phyloP scores from a whole-genome alignment of 2,888 invertebrate genomes.

The Mantis religiosa region DNA sequence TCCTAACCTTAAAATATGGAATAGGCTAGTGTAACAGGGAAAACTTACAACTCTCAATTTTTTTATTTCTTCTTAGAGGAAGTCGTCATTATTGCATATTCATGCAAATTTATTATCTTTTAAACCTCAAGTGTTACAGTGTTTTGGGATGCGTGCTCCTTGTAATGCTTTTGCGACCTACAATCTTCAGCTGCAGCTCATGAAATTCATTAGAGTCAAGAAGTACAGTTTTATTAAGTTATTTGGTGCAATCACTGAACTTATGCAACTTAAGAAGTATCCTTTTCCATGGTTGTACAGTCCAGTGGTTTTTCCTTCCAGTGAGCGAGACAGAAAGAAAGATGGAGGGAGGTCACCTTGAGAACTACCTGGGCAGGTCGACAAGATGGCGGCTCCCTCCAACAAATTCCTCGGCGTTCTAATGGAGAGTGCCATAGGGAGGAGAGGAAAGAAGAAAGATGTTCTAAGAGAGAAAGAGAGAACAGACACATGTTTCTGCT shows the following conservation, averaged over 20 bases:
- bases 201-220: neutral
- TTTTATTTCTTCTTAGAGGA: too few species aligned
- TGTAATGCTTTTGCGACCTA: too few species aligned
- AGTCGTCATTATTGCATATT: too few species aligned
- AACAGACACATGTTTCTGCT: neutral
- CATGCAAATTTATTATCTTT: too few species aligned
- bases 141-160: neutral
- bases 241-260: neutral
- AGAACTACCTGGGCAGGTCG: constrained; percentile 6
- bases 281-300: neutral
- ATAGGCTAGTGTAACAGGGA: too few species aligned
- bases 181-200: neutral
- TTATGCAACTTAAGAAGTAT: neutral
- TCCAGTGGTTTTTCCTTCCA: neutral
- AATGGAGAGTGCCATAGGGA: neutral
- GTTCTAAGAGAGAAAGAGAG: neutral
- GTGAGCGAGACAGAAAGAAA: constrained; percentile 2
- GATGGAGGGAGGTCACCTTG: constrained; percentile 26
- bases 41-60: too few species aligned
- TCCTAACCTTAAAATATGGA: too few species aligned
- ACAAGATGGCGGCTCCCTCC: constrained; percentile 14
- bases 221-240: neutral
- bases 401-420: constrained; percentile 4
- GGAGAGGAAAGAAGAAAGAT: neutral
- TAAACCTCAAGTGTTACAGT: too few species aligned